phyloP scores from a whole-genome alignment of 2,888 invertebrate genomes.

The Plemyria rubiginata region DNA sequence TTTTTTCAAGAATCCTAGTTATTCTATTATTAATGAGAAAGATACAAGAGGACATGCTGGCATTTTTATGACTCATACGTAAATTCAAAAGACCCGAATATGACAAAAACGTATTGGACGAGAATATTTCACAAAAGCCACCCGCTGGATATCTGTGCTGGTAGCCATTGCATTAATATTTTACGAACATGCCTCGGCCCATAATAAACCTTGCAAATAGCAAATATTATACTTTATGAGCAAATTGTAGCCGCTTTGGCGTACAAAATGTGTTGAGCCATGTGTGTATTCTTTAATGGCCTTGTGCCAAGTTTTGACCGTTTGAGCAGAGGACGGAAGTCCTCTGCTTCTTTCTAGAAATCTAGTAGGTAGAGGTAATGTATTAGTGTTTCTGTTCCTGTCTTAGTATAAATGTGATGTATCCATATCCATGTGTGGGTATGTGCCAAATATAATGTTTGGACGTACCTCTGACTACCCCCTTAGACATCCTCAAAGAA shows the following conservation, averaged over 20 bases:
- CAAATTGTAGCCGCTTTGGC: conserved; percentile 11
- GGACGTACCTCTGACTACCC: too few species aligned
- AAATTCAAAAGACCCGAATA: conserved; percentile 12
- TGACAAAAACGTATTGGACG: not conserved
- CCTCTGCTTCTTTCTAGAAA: too few species aligned
- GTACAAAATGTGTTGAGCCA: not conserved
- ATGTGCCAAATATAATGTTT: too few species aligned
- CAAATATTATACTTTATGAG: conserved; percentile 2
- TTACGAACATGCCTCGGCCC: conserved; percentile 12
- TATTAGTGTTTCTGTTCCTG: too few species aligned
- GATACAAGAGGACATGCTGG: not conserved
- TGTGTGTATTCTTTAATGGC: too few species aligned
- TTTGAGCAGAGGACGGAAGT: too few species aligned
- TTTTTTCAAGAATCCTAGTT: not conserved
- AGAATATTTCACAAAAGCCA: conserved; percentile 16
- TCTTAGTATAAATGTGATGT: too few species aligned
- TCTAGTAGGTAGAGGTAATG: too few species aligned
- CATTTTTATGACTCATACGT: conserved; percentile 5
- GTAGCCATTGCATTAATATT: conserved; percentile 19
- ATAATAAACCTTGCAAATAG: conserved; percentile 9
- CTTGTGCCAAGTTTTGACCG: too few species aligned
- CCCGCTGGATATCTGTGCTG: conserved; percentile 5
- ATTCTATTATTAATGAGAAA: not conserved
- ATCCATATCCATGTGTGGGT: too few species aligned
- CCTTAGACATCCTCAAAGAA: too few species aligned